Evolutionary conservation across 1,140 invertebrate species (phyloP).

Genomic region (Maniola jurtina): DNA sequence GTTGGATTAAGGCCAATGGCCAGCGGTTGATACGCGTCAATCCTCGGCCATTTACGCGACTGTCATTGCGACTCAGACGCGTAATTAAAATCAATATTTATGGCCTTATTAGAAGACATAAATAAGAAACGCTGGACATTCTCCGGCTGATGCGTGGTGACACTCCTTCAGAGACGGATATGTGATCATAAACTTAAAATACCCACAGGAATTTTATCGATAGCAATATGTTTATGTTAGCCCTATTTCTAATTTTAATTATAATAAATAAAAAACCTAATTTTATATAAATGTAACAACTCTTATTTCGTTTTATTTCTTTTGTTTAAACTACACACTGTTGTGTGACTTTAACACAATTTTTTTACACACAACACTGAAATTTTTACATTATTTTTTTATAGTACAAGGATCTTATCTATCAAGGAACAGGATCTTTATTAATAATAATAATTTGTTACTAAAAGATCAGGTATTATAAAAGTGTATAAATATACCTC

Average conservation of each 20-base stretch:
- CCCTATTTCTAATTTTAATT: not conserved
- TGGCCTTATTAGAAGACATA: slow-evolving; percentile 49
- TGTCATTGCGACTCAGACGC: slow-evolving; percentile 42
- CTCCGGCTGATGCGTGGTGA: slow-evolving; percentile 41
- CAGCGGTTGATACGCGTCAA: slow-evolving; percentile 43
- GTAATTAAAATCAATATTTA: slow-evolving; percentile 67
- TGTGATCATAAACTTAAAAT: slow-evolving; percentile 35
- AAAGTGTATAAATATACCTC: not conserved
- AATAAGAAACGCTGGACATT: slow-evolving; percentile 42
- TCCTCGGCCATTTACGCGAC: slow-evolving; percentile 43
- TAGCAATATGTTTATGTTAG: not conserved
- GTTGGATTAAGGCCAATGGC: slow-evolving; percentile 31
- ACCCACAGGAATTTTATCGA: slow-evolving; percentile 29
- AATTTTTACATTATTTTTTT: no score
- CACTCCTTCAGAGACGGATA: slow-evolving; percentile 35
- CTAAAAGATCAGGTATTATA: not conserved
- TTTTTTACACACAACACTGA: no score
- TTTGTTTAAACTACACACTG: no score
- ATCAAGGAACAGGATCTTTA: no score
- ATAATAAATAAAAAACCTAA: no score
- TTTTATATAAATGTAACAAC: no score
- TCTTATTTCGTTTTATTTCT: no score
- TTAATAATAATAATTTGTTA: no score
- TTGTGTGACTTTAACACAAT: no score
- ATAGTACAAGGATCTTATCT: no score